Evolutionary conservation across 2,113 vertebrate genomes (phyloP).

Genomic region (Vanacampus margaritifer): DNA sequence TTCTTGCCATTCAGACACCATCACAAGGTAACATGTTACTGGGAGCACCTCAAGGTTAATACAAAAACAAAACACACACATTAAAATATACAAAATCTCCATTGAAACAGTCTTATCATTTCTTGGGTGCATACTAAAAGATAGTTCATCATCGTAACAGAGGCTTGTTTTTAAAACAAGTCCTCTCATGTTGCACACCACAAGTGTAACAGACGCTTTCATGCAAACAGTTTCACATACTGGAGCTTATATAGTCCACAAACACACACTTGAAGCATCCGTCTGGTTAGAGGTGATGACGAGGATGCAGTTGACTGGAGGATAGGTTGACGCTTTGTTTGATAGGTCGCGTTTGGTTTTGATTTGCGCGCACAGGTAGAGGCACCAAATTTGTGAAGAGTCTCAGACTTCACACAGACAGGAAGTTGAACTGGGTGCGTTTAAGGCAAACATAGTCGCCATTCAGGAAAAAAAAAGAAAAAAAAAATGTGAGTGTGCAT

Average conservation of each 20-base stretch:
- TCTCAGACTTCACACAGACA: conserved; percentile 43
- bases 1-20: conserved; percentile 35
- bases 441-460: conserved; percentile 59
- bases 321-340: not conserved
- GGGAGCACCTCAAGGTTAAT: conserved; percentile 62
- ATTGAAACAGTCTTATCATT: conserved; percentile 41
- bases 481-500: conserved; percentile 19
- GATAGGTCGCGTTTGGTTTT: not conserved
- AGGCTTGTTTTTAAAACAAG: conserved; percentile 17
- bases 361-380: conserved; percentile 20
- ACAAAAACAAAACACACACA: conserved; percentile 43
- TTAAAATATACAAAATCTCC: conserved; percentile 50
- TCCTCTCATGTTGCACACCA: conserved; percentile 5
- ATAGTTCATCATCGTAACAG: conserved; percentile 17
- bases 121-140: conserved; percentile 42
- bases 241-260: conserved; percentile 10
- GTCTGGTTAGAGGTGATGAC: conserved; percentile 1
- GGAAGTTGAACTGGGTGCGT: conserved; percentile 21
- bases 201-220: conserved; percentile 39
- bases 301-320: conserved; percentile 4
- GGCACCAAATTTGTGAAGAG: conserved; percentile 51
- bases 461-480: conserved; percentile 15
- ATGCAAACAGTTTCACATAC: conserved; percentile 37
- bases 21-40: conserved; percentile 19
- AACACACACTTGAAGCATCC: conserved; percentile 7